Conservation (phyloP, 2,888 invertebrate genomes). For the Tineola bisselliella region DNA sequence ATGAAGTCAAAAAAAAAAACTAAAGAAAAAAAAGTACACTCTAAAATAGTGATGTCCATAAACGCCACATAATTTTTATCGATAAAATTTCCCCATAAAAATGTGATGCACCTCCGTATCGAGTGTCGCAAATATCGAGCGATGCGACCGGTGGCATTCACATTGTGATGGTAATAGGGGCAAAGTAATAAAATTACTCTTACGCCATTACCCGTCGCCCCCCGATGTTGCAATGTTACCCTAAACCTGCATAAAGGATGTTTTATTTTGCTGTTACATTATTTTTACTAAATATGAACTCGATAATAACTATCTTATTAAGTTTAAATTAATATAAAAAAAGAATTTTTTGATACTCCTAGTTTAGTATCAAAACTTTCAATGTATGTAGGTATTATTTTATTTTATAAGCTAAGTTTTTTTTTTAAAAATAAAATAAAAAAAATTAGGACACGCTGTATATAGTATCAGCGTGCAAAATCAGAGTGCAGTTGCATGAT, state of each 20-base stretch:
- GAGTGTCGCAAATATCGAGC: slow-evolving; percentile 22
- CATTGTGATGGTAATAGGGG: slow-evolving; percentile 68
- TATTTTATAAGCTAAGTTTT: no score
- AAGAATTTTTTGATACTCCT: no score
- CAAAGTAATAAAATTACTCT: slow-evolving; percentile 68
- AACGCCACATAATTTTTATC: slow-evolving; percentile 15
- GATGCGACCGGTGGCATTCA: slow-evolving; percentile 43
- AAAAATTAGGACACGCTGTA: slow-evolving; percentile 29
- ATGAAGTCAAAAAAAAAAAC: neutral
- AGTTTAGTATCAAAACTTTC: no score
- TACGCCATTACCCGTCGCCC: slow-evolving; percentile 64
- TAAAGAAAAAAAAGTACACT: no score
- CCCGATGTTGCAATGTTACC: slow-evolving; percentile 34
- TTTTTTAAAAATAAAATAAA: neutral
- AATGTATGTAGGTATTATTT: no score
- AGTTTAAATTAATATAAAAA: no score
- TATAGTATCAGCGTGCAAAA: slow-evolving; percentile 44
- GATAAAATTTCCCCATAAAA: slow-evolving; percentile 15
- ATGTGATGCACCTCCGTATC: slow-evolving; percentile 24
- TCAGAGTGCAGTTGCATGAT: slow-evolving; percentile 66
- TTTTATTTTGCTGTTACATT: neutral
- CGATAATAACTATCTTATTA: neutral
- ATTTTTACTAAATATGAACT: neutral
- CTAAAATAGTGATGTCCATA: slow-evolving; percentile 20
- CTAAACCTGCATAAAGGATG: slow-evolving; percentile 47